Evolutionary conservation across 23 tunicate genomes (phyloP), one percentile per base, ranked within the genome.

Genomic region (Clavelina lepadiformis): DNA sequence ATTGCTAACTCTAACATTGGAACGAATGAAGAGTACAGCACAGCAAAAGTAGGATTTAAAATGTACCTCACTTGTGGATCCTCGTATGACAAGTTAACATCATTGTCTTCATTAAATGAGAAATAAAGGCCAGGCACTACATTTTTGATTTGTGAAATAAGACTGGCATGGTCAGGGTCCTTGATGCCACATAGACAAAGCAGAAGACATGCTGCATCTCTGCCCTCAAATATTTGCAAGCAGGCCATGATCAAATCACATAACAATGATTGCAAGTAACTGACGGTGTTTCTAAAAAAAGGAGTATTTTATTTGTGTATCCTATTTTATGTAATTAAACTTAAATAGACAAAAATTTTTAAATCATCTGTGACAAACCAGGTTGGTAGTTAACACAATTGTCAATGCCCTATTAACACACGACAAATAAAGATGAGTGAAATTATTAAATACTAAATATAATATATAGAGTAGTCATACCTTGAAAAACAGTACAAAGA

Each of bases 341-440:
- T 58, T 58, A 63, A 50, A 50, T 63, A 3, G 68, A 63, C 68
- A 50, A 63, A 11, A 3, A n/a, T n/a, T n/a, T n/a, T n/a, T n/a
- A n/a, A n/a, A n/a, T n/a, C n/a, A n/a, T n/a, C n/a, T n/a, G n/a
- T n/a, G n/a, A n/a, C n/a, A n/a, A n/a, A n/a, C n/a, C n/a, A n/a
- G n/a, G n/a, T n/a, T n/a, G n/a, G n/a, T n/a, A n/a, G n/a, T n/a
- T n/a, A n/a, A n/a, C n/a, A n/a, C n/a, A n/a, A n/a, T n/a, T n/a
- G n/a, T n/a, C n/a, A n/a, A n/a, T n/a, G n/a, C n/a, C n/a, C n/a
- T n/a, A n/a, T n/a, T n/a, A n/a, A n/a, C n/a, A n/a, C n/a, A n/a
- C n/a, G n/a, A n/a, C n/a, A n/a, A n/a, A n/a, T n/a, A n/a, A n/a
- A n/a, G n/a, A n/a, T n/a, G n/a, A n/a, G n/a, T n/a, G n/a, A n/a